phyloP scores from a whole-genome alignment of 2,113 vertebrate species.

The Phylloscopus trochiloides region DNA sequence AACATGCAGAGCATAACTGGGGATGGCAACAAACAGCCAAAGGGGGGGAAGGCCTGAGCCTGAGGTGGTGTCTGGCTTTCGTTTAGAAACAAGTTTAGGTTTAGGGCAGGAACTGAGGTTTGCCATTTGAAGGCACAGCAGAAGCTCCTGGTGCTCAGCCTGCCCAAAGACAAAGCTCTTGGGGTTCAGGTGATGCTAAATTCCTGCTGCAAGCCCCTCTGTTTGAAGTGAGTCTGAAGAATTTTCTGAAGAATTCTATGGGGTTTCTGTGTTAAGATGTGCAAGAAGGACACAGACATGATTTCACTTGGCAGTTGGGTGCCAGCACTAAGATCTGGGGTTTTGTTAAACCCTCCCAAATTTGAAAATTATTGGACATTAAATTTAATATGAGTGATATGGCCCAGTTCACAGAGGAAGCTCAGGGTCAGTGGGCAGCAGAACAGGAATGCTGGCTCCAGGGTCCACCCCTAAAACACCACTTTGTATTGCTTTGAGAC shows the following conservation, averaged over 20 bases:
- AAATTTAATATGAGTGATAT: not conserved
- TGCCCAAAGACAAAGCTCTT: not conserved
- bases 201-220: not conserved
- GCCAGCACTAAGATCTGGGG: not conserved
- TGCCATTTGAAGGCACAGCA: not conserved
- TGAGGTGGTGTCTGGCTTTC: accelerated
- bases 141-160: not conserved
- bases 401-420: not conserved
- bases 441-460: not conserved
- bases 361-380: not conserved
- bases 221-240: not conserved
- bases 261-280: not conserved
- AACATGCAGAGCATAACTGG: not conserved
- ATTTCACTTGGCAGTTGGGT: not conserved
- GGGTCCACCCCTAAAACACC: not conserved
- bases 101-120: not conserved
- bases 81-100: not conserved
- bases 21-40: not conserved
- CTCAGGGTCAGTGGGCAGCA: not conserved
- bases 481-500: not conserved
- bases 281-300: not conserved
- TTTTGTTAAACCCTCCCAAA: not conserved
- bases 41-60: not conserved
- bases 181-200: not conserved
- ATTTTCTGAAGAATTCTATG: not conserved